Percentiles rank a stretch among this genome's conserved stretches.
These are phyloP conservation scores for Oryzias celebensis DNA, from an alignment of 2,113 vertebrate genomes.

Conservation along the genomic window DNA sequence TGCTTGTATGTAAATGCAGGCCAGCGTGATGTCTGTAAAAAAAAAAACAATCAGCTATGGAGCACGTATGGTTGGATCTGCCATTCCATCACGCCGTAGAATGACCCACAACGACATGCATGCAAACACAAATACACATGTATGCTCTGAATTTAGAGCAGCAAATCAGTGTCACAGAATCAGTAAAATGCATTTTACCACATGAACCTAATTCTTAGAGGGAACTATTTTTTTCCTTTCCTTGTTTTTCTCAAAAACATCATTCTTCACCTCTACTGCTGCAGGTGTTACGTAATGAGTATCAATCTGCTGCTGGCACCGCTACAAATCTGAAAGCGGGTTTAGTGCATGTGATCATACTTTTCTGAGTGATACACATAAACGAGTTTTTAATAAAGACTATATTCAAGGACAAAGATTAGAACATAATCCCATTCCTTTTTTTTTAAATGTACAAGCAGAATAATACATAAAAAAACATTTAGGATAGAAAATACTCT, in stretches of 20 bases:
- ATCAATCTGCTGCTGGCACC: constrained; percentile 41
- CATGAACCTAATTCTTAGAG: constrained; percentile 37
- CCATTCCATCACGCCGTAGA: constrained; percentile 14
- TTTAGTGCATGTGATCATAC: constrained; percentile 23
- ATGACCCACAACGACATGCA: constrained; percentile 2
- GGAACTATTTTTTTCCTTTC: constrained; percentile 31
- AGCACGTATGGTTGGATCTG: constrained; percentile 17
- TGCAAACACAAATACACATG: constrained; percentile 6
- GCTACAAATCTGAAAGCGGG: constrained; percentile 10
- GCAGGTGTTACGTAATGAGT: constrained; percentile 59
- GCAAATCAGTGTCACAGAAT: constrained; percentile 22
- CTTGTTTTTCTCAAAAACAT: constrained; percentile 17
- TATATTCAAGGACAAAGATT: no score
- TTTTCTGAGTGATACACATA: constrained; percentile 34
- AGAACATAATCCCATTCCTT: no score
- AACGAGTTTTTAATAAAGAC: background rate
- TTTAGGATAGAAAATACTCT: no score
- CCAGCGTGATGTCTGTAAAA: constrained; percentile 18
- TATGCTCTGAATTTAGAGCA: constrained; percentile 2
- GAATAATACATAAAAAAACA: no score
- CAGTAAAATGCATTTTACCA: background rate
- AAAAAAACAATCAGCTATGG: constrained; percentile 23
- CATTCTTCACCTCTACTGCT: constrained; percentile 33
- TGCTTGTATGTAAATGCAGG: constrained; percentile 8
- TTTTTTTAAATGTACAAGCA: no score